Base-by-base conservation (phyloP, 64 coral and sea anemone species). In the Pocillopora verrucosa region DNA sequence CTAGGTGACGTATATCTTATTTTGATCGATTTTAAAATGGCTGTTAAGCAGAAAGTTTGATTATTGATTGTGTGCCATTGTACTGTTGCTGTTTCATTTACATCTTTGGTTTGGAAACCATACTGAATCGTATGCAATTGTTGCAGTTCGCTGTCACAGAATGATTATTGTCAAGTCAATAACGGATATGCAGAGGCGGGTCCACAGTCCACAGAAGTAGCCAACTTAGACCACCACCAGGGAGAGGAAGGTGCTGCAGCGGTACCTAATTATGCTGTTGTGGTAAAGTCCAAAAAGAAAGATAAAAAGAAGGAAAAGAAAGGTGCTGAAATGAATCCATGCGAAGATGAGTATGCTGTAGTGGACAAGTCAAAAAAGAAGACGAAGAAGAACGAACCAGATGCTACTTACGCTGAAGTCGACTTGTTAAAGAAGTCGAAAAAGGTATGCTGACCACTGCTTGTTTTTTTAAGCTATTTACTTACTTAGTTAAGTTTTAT, bases 181-280 rank as follows among this genome's bases (percentile, higher is more conserved):
- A 26, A 26, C 3, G 79, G n/a, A 7, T 81, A 81, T 81, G 79
- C 79, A 36, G 58, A 81, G 9, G 11, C 79, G 16, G 79, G 79
- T 30, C 59, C 79, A 9, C 79, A 9, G 1, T 26, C 79, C 11
- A 26, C 59, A 81, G 64, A 3, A 81, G 30, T 22, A 58, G 79
- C 4, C 4, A 25, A 81, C 79, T 1, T 3, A 61, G 9, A 9
- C 13, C 14, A n/a, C 24, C 11, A 19, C 56, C 17, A 22, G 17
- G 58, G 10, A 61, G 59, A 58, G 35, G 58, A 22, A 81, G 79
- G 35, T 37, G 13, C 30, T n/a, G 26, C 58, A 62, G 59, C 34
- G 41, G 6, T 45, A 45, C 76, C 45, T 11, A 22, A 15, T 78
- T 78, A 58, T 24, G 76, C 76, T 9, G 76, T 78, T 20, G 76